A percentile compares a stretch with the other conserved stretches of the same genome.
phyloP scores from a whole-genome alignment of 2,113 vertebrate genomes.

The Cynocephalus volans region DNA sequence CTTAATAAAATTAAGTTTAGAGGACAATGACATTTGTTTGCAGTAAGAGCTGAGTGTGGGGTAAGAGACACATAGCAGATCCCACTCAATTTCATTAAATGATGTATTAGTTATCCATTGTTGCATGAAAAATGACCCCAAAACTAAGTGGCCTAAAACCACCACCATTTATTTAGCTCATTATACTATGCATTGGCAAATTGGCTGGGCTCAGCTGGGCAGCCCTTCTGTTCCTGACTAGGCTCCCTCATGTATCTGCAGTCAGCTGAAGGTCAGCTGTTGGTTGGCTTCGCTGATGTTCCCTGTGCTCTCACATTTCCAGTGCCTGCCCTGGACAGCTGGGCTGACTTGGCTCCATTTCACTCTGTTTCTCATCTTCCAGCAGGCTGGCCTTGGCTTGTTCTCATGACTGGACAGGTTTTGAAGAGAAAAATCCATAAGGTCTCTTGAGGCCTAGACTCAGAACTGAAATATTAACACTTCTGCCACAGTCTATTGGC shows the following conservation, averaged over 20 bases:
- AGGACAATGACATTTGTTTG: background rate
- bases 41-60: background rate
- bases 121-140: background rate
- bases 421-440: background rate
- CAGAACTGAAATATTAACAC: background rate
- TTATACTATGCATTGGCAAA: background rate
- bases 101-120: background rate
- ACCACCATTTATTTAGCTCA: no score
- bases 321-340: background rate
- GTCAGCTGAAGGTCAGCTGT: no score
- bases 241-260: background rate
- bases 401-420: background rate
- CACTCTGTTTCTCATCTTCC: background rate
- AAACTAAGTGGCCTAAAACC: background rate
- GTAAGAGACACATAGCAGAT: background rate
- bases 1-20: background rate
- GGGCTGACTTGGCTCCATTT: background rate
- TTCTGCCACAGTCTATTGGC: background rate
- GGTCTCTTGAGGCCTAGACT: background rate
- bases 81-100: background rate
- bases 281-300: background rate
- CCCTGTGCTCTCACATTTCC: background rate
- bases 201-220: background rate
- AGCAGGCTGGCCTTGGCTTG: background rate
- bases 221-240: background rate